phyloP scores from a whole-genome alignment of 1,140 invertebrate genomes.

The Xylocopa sonorina region DNA sequence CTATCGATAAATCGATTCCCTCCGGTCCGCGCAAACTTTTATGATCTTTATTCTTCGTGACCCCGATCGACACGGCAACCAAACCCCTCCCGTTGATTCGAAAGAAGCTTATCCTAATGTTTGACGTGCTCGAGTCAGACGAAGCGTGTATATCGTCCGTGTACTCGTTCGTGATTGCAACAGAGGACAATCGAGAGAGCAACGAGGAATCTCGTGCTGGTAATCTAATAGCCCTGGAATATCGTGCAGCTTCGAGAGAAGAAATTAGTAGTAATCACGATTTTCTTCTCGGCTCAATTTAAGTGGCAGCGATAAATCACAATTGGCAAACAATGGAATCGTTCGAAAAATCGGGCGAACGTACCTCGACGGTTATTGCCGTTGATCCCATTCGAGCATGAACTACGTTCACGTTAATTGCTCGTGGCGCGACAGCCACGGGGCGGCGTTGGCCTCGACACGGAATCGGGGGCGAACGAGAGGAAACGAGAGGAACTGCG shows the following conservation, averaged over 20 bases:
- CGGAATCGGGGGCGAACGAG: neutral
- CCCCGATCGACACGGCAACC: neutral
- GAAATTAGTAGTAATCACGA: too few relatives aligned
- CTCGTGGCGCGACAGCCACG: neutral
- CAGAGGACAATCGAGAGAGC: too few relatives aligned
- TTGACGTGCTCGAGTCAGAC: neutral
- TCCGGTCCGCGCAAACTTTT: neutral
- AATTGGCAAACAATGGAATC: neutral
- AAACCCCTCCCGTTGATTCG: neutral
- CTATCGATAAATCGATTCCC: constrained; percentile 22
- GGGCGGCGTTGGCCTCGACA: neutral
- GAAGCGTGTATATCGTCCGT: neutral
- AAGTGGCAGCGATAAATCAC: too few relatives aligned
- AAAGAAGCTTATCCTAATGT: constrained; percentile 1
- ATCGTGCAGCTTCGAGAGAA: too few relatives aligned
- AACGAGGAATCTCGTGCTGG: too few relatives aligned
- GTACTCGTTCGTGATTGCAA: neutral
- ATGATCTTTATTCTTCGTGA: neutral
- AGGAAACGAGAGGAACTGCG: neutral
- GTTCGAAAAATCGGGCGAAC: neutral
- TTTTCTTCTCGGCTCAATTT: too few relatives aligned
- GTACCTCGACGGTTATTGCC: neutral
- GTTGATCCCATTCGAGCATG: neutral
- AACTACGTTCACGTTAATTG: constrained; percentile 17
- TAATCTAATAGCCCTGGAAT: too few relatives aligned